These are phyloP conservation scores for Esox masquinongy DNA, from an alignment of 2,797 vertebrate genomes.

Conservation along the genomic window DNA sequence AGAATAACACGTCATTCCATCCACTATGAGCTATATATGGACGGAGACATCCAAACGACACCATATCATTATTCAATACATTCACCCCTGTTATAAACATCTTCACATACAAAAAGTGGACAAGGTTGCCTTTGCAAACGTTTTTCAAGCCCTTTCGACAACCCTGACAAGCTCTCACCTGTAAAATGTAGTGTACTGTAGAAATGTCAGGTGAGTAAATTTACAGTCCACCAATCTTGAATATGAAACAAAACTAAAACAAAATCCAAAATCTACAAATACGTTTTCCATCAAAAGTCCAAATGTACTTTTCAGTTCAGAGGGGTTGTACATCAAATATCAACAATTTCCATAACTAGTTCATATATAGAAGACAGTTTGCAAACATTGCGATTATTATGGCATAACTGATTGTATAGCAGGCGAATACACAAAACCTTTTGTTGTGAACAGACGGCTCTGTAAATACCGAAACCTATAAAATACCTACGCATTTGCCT, in stretches of 20 bases:
- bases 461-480: neutral
- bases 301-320: slow-evolving; percentile 17
- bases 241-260: slow-evolving; percentile 21
- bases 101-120: slow-evolving; percentile 55
- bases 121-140: slow-evolving; percentile 48
- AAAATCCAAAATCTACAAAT: slow-evolving; percentile 22
- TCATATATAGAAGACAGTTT: neutral
- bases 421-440: neutral
- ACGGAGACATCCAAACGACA: slow-evolving; percentile 17
- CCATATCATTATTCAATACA: slow-evolving; percentile 35
- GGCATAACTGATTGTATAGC: neutral
- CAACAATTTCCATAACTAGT: neutral
- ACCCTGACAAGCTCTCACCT: slow-evolving; percentile 23
- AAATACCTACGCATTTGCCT: neutral
- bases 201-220: slow-evolving; percentile 11
- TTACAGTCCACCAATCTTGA: slow-evolving; percentile 60
- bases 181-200: slow-evolving; percentile 34
- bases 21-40: slow-evolving; percentile 11
- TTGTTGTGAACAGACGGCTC: neutral
- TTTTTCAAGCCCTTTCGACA: slow-evolving; percentile 31
- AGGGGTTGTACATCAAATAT: slow-evolving; percentile 6
- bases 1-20: slow-evolving; percentile 19
- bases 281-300: slow-evolving; percentile 29
- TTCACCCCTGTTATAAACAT: slow-evolving; percentile 63
- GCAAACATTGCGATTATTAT: neutral